Conservation (phyloP, 2,113 vertebrate species). For the Dipodomys stephensi region DNA sequence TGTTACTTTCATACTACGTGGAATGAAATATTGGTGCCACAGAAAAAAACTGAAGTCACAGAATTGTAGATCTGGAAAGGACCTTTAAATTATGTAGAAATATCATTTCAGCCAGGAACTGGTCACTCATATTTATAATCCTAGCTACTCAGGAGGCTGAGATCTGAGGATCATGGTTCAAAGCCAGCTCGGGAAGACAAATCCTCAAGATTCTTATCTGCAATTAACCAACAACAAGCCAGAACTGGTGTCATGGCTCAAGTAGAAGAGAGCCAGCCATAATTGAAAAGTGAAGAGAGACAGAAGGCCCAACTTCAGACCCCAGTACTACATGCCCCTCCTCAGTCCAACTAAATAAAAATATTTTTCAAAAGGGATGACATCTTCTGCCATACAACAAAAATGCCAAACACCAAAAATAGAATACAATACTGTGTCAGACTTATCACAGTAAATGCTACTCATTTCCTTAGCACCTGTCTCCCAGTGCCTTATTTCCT, state of each 20-base stretch:
- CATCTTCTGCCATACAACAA: neutral
- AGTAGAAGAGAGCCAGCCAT: no score
- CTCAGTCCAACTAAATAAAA: no score
- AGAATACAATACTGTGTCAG: slow-evolving; percentile 51
- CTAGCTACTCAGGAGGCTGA: no score
- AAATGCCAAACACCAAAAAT: neutral
- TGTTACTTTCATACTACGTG: neutral
- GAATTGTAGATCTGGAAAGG: neutral
- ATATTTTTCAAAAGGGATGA: no score
- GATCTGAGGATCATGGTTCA: no score
- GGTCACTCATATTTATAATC: neutral
- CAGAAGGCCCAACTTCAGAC: no score
- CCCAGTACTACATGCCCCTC: no score
- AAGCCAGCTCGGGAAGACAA: no score
- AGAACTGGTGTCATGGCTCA: no score
- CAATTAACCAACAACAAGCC: no score
- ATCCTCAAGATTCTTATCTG: no score
- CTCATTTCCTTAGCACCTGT: slow-evolving; percentile 68
- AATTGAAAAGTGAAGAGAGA: no score
- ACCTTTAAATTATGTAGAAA: neutral
- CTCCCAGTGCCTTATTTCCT: slow-evolving; percentile 48
- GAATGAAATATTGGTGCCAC: neutral
- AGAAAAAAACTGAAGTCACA: slow-evolving; percentile 24
- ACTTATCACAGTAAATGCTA: neutral
- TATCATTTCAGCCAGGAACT: neutral